These are phyloP conservation scores for Cyanistes caeruleus DNA, from an alignment of 2,113 vertebrate species.

Conservation along the genomic window DNA sequence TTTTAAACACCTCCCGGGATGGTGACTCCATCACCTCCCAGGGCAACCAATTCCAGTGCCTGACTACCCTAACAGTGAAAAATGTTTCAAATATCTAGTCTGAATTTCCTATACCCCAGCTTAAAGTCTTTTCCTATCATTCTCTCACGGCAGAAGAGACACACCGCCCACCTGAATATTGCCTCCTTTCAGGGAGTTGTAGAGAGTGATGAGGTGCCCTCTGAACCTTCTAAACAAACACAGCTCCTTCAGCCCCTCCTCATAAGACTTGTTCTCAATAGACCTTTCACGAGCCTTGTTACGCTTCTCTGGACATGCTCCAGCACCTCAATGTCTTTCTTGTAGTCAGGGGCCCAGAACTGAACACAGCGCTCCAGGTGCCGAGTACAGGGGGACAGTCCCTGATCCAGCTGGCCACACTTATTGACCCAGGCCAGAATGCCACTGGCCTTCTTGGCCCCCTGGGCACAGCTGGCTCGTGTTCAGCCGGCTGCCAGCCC, in stretches of 20 bases:
- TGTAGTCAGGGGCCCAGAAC: neutral
- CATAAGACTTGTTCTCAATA: neutral
- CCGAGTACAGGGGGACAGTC: neutral
- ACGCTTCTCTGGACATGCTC: neutral
- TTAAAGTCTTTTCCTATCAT: neutral
- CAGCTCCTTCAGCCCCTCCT: neutral
- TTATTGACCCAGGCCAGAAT: neutral
- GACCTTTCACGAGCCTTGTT: neutral
- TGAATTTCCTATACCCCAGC: neutral
- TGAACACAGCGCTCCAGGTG: neutral
- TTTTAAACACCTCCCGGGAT: neutral
- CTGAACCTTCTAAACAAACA: neutral
- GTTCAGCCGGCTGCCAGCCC: neutral
- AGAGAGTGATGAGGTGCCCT: accelerated
- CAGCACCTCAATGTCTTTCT: neutral
- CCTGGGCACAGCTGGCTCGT: neutral
- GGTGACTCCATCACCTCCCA: neutral
- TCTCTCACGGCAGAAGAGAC: neutral
- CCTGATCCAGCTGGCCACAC: neutral
- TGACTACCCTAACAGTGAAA: neutral
- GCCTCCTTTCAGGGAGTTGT: neutral
- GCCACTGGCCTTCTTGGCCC: neutral
- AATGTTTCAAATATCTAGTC: too few relatives aligned
- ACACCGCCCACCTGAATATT: accelerated
- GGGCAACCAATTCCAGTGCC: neutral